These are phyloP conservation scores for Atherinomorus stipes DNA, from an alignment of 2,113 vertebrate genomes.

Conservation along the genomic window DNA sequence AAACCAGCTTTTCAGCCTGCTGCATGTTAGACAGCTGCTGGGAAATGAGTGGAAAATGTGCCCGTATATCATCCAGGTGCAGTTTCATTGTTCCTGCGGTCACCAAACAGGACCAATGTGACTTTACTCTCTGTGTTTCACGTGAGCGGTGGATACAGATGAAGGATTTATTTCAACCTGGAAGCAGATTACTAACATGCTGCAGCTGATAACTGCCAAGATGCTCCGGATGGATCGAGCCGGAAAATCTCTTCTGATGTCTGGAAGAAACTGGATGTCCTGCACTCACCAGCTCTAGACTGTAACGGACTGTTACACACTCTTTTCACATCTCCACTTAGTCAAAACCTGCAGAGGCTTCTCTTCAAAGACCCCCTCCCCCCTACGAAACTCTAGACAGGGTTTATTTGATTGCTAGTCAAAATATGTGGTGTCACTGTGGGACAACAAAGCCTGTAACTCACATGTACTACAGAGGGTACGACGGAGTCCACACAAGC, in stretches of 20 bases:
- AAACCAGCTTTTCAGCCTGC: constrained; percentile 1
- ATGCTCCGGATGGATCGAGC: too few relatives aligned
- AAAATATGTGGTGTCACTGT: constrained; percentile 65
- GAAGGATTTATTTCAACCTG: too few relatives aligned
- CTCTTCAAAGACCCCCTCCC: constrained; percentile 47
- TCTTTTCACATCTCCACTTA: constrained; percentile 8
- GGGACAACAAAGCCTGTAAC: constrained; percentile 59
- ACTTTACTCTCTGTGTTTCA: background rate
- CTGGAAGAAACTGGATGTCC: too few relatives aligned
- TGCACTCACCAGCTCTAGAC: too few relatives aligned
- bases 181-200: too few relatives aligned
- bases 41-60: background rate
- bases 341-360: constrained; percentile 28
- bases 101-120: background rate
- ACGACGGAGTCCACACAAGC: constrained; percentile 58
- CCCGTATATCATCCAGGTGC: background rate
- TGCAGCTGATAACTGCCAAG: too few relatives aligned
- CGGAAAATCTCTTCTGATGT: too few relatives aligned
- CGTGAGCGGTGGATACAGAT: background rate
- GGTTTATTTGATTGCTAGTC: constrained; percentile 70
- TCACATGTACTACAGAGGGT: constrained; percentile 43
- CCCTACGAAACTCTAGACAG: constrained; percentile 40
- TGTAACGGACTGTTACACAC: background rate
- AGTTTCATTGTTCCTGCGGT: too few relatives aligned
- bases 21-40: background rate